Base-by-base conservation (phyloP, 2,888 invertebrate species). In the Morinoia aosen region DNA sequence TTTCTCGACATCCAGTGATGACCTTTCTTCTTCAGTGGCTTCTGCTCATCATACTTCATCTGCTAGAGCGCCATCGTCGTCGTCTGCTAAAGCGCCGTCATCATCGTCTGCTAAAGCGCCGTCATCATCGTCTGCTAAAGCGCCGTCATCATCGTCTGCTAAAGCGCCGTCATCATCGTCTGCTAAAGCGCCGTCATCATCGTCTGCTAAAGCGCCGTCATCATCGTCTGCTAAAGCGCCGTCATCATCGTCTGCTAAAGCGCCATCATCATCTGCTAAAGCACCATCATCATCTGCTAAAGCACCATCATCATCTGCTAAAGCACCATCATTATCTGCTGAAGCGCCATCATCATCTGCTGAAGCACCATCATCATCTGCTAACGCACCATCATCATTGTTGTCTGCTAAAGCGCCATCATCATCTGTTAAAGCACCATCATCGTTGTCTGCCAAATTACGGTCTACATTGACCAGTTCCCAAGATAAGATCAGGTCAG, bases 1-100 rank as follows among this genome's bases (percentile, higher is more conserved):
- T 19, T 25, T 91, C n/a, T 91, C 91, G 14, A 91, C 95, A n/a
- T 95, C 95, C 33, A 95, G 95, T 48, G 95, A 95, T 56, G 95
- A 91, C 19, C n/a, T 95, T 14, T 90, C 61, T 2, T 61, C 61
- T 16, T 61, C 90, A 58, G 88, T 19, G 58, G 58, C 58, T 16
- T 91, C 95, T 40, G 90, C 40, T 88, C 25, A 33, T 88, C 56
- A 48, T 95, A 25, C 88, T 48, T 33, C 48, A 40, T 88, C 88
- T 88, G n/a, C 33, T 25, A 88, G 11, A 8, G n/a, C n/a, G 1
- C 12, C 39, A 33, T 11, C 33, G 8, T 11, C 88, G 19, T 48
- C 5, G 2, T 39, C 88, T 88, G n/a, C 33, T 39, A 88, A 88
- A 39, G n/a, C n/a, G 19, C 88, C 88, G 4, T 2, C 33, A 39